phyloP scores from a whole-genome alignment of 2,888 invertebrate species.

The Ophion slaviceki region DNA sequence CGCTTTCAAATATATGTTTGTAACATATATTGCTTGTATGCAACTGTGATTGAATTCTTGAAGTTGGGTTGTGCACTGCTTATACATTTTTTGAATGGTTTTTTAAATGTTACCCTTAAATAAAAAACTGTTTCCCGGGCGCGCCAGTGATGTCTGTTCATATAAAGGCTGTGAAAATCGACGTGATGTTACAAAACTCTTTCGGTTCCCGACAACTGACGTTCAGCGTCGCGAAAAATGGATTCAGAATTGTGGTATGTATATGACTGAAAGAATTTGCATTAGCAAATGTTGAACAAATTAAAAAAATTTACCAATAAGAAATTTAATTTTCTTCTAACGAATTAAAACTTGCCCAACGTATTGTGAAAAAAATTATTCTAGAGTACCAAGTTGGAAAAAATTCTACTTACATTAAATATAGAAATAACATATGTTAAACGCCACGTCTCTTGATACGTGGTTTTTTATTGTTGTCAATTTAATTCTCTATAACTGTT shows the following conservation, averaged over 20 bases:
- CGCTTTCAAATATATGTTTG: too few relatives aligned
- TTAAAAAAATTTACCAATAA: constrained; percentile 2
- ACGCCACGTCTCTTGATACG: constrained; percentile 7
- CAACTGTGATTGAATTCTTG: too few relatives aligned
- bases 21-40: too few relatives aligned
- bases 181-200: constrained; percentile 20
- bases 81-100: not conserved
- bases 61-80: too few relatives aligned
- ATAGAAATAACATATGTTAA: too few relatives aligned
- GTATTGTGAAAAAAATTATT: constrained; percentile 2
- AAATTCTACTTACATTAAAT: too few relatives aligned
- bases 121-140: constrained; percentile 4
- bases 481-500: not conserved
- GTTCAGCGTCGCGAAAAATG: constrained; percentile 12
- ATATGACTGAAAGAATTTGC: constrained; percentile 10
- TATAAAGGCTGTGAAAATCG: constrained; percentile 25
- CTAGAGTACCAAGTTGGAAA: constrained; percentile 1
- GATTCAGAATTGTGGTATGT: constrained; percentile 24
- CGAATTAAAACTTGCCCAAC: not conserved
- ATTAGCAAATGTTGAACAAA: not conserved
- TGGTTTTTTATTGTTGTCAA: constrained; percentile 9
- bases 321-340: constrained; percentile 2
- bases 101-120: constrained; percentile 1
- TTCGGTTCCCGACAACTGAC: not conserved
- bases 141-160: constrained; percentile 21